A percentile compares a stretch with the other conserved stretches of the same genome.
These are phyloP conservation scores for Seriola dumerili DNA, from an alignment of 2,113 vertebrate species.

Conservation along the genomic window DNA sequence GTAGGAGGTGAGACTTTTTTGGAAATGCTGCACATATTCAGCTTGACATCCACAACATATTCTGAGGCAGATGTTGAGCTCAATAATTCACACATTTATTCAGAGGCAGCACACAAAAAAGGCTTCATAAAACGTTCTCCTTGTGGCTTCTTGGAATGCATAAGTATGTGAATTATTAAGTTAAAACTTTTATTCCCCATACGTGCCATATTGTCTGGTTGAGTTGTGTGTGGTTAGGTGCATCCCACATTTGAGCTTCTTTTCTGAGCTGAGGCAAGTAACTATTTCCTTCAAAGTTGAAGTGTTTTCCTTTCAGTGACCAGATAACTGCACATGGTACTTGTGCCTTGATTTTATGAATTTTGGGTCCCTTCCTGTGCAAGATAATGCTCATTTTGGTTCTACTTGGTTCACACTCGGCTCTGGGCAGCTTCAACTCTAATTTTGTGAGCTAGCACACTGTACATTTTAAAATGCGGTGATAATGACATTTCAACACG, in stretches of 20 bases:
- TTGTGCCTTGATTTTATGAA: neutral
- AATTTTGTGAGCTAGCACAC: neutral
- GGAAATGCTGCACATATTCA: slow-evolving; percentile 37
- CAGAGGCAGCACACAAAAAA: slow-evolving; percentile 26
- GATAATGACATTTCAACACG: too few species aligned
- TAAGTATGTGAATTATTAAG: slow-evolving; percentile 52
- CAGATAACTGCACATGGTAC: neutral
- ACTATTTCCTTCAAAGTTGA: neutral
- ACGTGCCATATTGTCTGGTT: slow-evolving; percentile 10
- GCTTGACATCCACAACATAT: slow-evolving; percentile 53
- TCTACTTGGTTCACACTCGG: neutral
- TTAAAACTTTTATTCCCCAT: slow-evolving; percentile 22
- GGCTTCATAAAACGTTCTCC: slow-evolving; percentile 43
- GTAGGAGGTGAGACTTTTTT: slow-evolving; percentile 13
- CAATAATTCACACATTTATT: slow-evolving; percentile 65
- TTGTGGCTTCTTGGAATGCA: slow-evolving; percentile 24
- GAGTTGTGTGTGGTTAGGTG: neutral
- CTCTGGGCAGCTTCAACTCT: neutral
- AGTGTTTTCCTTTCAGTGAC: neutral
- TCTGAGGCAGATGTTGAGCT: slow-evolving; percentile 56
- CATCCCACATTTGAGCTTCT: neutral
- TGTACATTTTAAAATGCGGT: neutral
- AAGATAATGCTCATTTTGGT: neutral
- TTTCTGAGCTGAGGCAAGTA: neutral
- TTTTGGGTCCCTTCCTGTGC: neutral